Evolutionary conservation across 2,888 invertebrate species (phyloP).

Genomic region (Leptopilina myrica): DNA sequence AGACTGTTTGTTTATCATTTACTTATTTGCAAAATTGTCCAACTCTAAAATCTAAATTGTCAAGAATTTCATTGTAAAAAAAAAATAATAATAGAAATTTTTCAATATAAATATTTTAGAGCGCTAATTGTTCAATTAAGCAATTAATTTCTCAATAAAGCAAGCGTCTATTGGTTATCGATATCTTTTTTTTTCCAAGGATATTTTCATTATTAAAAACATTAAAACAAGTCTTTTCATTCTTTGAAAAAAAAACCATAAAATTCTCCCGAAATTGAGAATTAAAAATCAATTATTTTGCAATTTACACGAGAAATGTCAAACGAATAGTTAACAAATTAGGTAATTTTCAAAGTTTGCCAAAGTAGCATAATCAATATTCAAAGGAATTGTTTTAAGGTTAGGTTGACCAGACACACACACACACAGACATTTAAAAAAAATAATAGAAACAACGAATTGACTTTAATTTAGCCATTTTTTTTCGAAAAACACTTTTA

Average conservation of each 20-base stretch:
- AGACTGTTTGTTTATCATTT: no score
- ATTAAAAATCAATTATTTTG: no score
- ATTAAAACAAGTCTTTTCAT: neutral
- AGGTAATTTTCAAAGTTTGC: no score
- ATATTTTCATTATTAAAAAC: neutral
- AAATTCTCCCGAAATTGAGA: no score
- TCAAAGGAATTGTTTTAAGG: slow-evolving; percentile 11
- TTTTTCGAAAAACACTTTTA: no score
- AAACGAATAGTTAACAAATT: no score
- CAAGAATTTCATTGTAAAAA: neutral
- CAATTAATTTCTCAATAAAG: slow-evolving; percentile 3
- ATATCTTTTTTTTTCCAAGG: slow-evolving; percentile 10
- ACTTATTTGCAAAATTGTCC: no score
- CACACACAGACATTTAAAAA: neutral
- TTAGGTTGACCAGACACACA: neutral
- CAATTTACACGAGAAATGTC: no score
- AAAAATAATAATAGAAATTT: neutral
- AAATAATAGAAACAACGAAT: neutral
- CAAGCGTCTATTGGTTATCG: slow-evolving; percentile 3
- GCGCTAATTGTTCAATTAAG: slow-evolving; percentile 7
- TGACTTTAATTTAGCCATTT: no score
- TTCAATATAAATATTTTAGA: neutral
- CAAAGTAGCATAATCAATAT: neutral
- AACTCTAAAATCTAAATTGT: no score
- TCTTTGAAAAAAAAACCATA: no score